These are phyloP conservation scores for Grallaria varia DNA, from an alignment of 2,113 vertebrate genomes.

Conservation along the genomic window DNA sequence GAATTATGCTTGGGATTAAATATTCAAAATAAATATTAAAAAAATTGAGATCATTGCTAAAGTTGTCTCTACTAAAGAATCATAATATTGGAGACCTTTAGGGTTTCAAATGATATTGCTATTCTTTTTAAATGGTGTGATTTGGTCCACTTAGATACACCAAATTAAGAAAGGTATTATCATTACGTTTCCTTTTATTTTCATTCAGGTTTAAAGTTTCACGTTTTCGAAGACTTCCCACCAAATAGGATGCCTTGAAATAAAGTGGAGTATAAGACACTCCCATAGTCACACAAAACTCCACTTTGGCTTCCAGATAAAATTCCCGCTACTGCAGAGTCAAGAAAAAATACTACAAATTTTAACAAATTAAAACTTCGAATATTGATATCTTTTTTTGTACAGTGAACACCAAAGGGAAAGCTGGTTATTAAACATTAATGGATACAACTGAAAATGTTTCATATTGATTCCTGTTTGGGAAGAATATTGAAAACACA, in stretches of 20 bases:
- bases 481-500: slow-evolving; percentile 3
- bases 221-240: background rate
- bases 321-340: background rate
- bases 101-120: background rate
- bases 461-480: background rate
- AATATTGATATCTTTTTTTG: background rate
- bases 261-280: background rate
- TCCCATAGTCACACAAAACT: background rate
- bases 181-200: background rate
- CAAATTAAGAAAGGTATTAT: background rate
- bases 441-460: background rate
- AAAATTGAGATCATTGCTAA: background rate
- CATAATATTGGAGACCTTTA: background rate
- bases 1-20: background rate
- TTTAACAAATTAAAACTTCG: background rate
- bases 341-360: background rate
- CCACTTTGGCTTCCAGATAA: background rate
- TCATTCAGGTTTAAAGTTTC: background rate
- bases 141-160: background rate
- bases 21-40: background rate
- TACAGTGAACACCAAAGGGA: background rate
- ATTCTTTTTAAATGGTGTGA: background rate
- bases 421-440: slow-evolving; percentile 19
- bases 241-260: background rate
- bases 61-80: background rate